Conservation (phyloP, 2,888 invertebrate genomes). For the Polymixis flavicincta region DNA sequence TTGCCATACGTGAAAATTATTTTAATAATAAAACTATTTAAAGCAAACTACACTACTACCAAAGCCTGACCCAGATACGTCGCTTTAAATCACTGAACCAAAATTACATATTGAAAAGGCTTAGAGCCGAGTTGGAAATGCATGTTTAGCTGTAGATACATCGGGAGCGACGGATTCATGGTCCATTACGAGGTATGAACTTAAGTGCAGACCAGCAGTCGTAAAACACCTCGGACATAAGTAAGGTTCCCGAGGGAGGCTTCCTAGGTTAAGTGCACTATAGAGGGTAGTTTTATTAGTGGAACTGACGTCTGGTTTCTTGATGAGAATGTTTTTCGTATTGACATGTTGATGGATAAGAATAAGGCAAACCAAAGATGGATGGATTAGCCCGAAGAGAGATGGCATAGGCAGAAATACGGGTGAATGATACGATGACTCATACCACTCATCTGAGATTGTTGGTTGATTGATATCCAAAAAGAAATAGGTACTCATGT, state of each 20-base stretch:
- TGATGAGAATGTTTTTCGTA: not conserved
- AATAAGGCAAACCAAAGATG: not conserved
- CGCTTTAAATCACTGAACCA: not conserved
- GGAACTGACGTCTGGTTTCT: constrained; percentile 3
- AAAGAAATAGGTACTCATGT: not conserved
- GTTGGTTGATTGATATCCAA: not conserved
- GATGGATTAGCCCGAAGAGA: not conserved
- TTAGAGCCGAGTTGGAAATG: constrained; percentile 25
- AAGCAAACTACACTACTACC: not conserved
- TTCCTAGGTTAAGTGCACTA: constrained; percentile 18
- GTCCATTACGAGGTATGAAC: constrained; percentile 33
- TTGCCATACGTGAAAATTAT: constrained; percentile 1
- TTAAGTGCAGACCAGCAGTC: constrained; percentile 36
- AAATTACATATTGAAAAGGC: constrained; percentile 25
- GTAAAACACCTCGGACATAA: constrained; percentile 48
- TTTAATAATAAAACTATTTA: constrained; percentile 34
- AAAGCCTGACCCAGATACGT: not conserved
- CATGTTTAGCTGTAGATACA: constrained; percentile 13
- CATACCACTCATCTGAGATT: not conserved
- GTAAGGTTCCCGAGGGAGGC: constrained; percentile 6
- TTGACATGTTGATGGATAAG: not conserved
- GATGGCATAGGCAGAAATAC: not conserved
- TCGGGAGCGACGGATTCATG: constrained; percentile 33
- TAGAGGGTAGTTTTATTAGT: constrained; percentile 30
- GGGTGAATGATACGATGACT: no score